Conservation (phyloP, 2,888 invertebrate species). For the Pharmacophagus antenor region DNA sequence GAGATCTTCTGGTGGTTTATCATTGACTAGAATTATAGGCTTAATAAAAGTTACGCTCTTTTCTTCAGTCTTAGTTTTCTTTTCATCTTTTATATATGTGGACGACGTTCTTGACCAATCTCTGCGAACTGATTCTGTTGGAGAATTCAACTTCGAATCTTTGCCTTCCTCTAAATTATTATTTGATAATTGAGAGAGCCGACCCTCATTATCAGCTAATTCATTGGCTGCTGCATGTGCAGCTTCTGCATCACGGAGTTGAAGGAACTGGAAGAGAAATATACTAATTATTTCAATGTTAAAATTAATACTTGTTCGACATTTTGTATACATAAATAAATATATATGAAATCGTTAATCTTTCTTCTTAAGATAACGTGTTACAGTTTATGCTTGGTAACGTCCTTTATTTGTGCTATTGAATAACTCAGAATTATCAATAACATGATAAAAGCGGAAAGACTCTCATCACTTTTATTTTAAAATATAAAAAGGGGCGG, state of each 20-base stretch:
- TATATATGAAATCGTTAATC: too few species aligned
- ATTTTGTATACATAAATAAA: too few species aligned
- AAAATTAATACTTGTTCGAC: too few species aligned
- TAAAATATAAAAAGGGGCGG: too few species aligned
- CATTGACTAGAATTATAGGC: constrained; percentile 70
- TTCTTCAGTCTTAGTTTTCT: constrained; percentile 40
- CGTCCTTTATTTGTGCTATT: too few species aligned
- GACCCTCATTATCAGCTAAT: constrained; percentile 47
- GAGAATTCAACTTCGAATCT: constrained; percentile 50
- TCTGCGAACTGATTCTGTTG: constrained; percentile 43
- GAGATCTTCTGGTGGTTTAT: constrained; percentile 66
- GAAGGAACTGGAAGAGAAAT: constrained; percentile 53
- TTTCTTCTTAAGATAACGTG: too few species aligned
- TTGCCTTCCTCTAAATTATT: constrained; percentile 58
- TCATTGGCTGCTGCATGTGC: constrained; percentile 49
- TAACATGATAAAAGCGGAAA: too few species aligned
- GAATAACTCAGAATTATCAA: too few species aligned
- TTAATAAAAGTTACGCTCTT: constrained; percentile 46
- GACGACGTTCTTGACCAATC: constrained; percentile 51
- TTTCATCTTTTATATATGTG: constrained; percentile 47
- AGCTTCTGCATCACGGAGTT: constrained; percentile 64
- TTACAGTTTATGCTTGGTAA: too few species aligned
- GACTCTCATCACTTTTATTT: too few species aligned
- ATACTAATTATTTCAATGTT: not conserved
- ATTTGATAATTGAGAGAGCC: constrained; percentile 48